Evolutionary conservation across 53 echinoderm and acorn worm genomes (phyloP), one percentile per base, ranked within the genome.

Genomic region (Paracentrotus lividus): DNA sequence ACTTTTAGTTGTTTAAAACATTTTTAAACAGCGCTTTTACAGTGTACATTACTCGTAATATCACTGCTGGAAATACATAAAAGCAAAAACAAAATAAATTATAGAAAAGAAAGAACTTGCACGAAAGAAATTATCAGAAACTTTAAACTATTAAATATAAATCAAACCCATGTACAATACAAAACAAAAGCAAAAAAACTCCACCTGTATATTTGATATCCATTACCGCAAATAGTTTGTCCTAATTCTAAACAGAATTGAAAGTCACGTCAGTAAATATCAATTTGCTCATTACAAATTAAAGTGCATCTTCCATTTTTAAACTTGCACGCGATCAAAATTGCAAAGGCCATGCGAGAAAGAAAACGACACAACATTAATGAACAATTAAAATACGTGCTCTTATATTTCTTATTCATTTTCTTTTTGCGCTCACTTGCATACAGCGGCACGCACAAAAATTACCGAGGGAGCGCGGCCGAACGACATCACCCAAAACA

Each of bases 281-380:
- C 81, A 44, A 47, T 45, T 81, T 47, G 81, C 45, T n/a, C 81
- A 47, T 81, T 45, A 2, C 44, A 81, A 81, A n/a, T n/a, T n/a
- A n/a, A n/a, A n/a, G n/a, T 81, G 47, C 12, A 24, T 44, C 10
- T 81, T 47, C 45, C 45, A 45, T 81, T 47, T 81, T 81, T 24
- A 15, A n/a, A 1, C 45, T 47, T 47, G 81, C 81, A 81, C 47
- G 44, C 81, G 81, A n/a, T n/a, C n/a, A n/a, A n/a, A n/a, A n/a
- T n/a, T n/a, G n/a, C n/a, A n/a, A n/a, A n/a, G n/a, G n/a, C n/a
- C n/a, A n/a, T n/a, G n/a, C n/a, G n/a, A 81, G 7, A 10, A 49
- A 81, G 47, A 20, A 81, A 81, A 12, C n/a, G 47, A 6, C 45
- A 26, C 24, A n/a, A n/a, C 13, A 18, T n/a, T 47, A 40, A 26